These are phyloP conservation scores for Cinclus mexicanus DNA, from an alignment of 2,113 vertebrate genomes.

Conservation along the genomic window DNA sequence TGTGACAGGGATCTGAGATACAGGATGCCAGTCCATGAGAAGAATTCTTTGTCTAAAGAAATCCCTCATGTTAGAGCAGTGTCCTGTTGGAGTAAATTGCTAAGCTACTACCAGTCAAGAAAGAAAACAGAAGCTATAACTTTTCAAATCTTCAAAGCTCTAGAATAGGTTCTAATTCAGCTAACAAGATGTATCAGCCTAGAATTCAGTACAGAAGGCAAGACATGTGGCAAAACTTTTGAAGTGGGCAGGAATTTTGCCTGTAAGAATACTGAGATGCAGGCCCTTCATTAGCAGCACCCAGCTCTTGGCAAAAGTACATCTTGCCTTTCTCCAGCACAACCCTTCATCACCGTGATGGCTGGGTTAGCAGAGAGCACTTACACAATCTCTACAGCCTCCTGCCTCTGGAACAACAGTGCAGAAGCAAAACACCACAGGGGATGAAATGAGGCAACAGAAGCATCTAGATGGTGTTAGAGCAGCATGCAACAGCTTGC, in stretches of 20 bases:
- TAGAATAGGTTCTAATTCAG: neutral
- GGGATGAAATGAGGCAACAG: neutral
- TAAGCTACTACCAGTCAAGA: neutral
- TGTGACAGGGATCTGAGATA: neutral
- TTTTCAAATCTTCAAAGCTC: neutral
- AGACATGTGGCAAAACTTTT: neutral
- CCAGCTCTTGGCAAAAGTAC: neutral
- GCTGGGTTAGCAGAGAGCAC: neutral
- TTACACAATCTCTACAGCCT: neutral
- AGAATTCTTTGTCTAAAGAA: neutral
- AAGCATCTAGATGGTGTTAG: neutral
- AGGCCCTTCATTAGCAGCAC: neutral
- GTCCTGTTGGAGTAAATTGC: neutral
- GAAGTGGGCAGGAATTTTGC: neutral
- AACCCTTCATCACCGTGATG: neutral
- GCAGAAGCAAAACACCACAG: neutral
- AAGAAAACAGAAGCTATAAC: neutral
- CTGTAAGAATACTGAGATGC: neutral
- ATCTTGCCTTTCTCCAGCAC: neutral
- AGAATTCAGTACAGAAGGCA: neutral
- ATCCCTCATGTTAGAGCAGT: neutral
- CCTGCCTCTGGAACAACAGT: neutral
- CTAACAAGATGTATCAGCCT: neutral
- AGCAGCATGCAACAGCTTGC: fast-evolving
- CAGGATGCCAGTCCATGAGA: neutral